phyloP scores from a whole-genome alignment of 2,113 vertebrate species.

The Phylloscopus trochiloides region DNA sequence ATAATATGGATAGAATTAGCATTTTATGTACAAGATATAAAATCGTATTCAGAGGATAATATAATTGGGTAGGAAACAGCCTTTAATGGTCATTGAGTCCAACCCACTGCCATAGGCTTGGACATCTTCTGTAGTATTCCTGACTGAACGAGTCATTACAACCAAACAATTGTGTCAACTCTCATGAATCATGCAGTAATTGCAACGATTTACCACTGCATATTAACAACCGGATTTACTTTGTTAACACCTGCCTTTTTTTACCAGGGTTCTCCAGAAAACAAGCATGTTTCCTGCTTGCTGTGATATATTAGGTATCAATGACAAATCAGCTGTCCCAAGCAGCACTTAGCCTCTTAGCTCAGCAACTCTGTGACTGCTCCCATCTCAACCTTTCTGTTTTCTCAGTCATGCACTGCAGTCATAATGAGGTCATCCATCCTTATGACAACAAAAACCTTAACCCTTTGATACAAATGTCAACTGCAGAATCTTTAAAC shows the following conservation, averaged over 20 bases:
- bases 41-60: neutral
- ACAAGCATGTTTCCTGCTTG: constrained; percentile 37
- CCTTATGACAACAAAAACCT: constrained; percentile 57
- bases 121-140: neutral
- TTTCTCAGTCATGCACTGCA: constrained; percentile 61
- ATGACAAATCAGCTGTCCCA: constrained; percentile 72
- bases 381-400: constrained; percentile 39
- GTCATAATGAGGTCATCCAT: constrained; percentile 71
- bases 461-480: constrained; percentile 42
- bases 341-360: constrained; percentile 56
- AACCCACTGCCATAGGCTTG: accelerated
- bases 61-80: neutral
- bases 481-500: neutral
- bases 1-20: neutral
- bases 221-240: neutral
- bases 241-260: constrained; percentile 30
- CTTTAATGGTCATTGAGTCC: neutral
- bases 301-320: constrained; percentile 67
- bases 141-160: neutral
- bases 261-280: constrained; percentile 12
- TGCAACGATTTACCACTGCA: neutral
- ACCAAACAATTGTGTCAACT: neutral
- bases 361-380: constrained; percentile 64
- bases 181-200: constrained; percentile 14
- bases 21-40: neutral